Conservation (phyloP, 2,888 invertebrate species). For the Nephrotoma guestfalica region DNA sequence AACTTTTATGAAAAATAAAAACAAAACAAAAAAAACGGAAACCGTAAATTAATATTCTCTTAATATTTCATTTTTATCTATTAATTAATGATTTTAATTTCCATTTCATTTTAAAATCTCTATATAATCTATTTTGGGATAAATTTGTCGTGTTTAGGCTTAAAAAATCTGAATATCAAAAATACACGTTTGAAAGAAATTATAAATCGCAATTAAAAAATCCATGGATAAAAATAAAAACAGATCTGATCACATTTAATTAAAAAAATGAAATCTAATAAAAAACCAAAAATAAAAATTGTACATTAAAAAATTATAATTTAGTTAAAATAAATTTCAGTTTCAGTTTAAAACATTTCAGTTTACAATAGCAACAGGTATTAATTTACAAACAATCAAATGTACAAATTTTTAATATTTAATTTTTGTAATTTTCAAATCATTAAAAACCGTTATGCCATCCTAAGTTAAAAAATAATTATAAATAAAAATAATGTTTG, state of each 20-base stretch:
- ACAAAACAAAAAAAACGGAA: too few relatives aligned
- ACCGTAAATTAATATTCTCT: background rate
- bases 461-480: background rate
- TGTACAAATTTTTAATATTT: background rate
- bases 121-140: background rate
- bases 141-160: background rate
- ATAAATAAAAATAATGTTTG: background rate
- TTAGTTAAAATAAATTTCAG: too few relatives aligned
- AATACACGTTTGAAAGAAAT: background rate
- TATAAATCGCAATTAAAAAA: background rate
- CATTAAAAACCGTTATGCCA: background rate
- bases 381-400: background rate
- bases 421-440: slow-evolving; percentile 1
- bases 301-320: too few relatives aligned
- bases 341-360: too few relatives aligned
- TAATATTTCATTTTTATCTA: background rate
- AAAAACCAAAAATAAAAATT: too few relatives aligned
- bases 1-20: background rate
- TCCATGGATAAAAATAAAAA: background rate
- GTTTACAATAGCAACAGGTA: background rate
- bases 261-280: background rate
- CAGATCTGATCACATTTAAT: background rate
- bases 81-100: background rate
- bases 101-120: background rate
- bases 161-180: background rate